Evolutionary conservation across 2,113 vertebrate genomes (phyloP), one percentile per base, ranked within the genome.

Genomic region (Rhinoderma darwinii): DNA sequence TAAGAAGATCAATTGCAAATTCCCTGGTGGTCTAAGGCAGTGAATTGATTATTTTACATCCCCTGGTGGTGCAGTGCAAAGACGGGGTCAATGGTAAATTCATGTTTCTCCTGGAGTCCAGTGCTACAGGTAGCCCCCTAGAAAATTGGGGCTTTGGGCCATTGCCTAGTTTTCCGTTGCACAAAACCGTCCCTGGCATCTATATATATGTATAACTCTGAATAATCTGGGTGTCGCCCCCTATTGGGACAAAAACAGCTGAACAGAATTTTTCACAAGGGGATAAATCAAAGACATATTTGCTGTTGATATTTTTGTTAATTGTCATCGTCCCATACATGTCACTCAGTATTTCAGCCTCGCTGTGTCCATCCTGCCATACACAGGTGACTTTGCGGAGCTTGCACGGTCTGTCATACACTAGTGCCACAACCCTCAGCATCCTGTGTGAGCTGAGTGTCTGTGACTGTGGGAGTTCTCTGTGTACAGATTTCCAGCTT

Each of bases 401-500:
- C 35, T 61, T 14, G 22, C 30, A 32, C 27, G 17, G 47, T 51
- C 0, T 17, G 50, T 59, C 51, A 41, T 44, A 43, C 37, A 20
- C 25, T 5, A 43, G n/a, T 47, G 43, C 30, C 59, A 68, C 27
- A 47, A 18, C 63, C 30, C 27, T 15, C 22, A 50, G 61, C 44
- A 47, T 41, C 51, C 54, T 72, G 66, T 51, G 68, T 72, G 32
- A 41, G 68, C 20, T 39, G 30, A 50, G 15, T 35, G 30, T 32
- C 35, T 51, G 66, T 35, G 2, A 35, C 30, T 68, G 32, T 74
- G 44, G 66, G 70, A 54, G 68, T 56, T 47, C 32, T 73, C 44
- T 73, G 68, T 84, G 22, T 59, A 39, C 66, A 73, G 18, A 59
- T 37, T 54, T 68, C 63, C 63, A 72, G 47, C 32, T 43, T 68